phyloP scores from a whole-genome alignment of 2,797 vertebrate genomes.

The Gallirallus australis region DNA sequence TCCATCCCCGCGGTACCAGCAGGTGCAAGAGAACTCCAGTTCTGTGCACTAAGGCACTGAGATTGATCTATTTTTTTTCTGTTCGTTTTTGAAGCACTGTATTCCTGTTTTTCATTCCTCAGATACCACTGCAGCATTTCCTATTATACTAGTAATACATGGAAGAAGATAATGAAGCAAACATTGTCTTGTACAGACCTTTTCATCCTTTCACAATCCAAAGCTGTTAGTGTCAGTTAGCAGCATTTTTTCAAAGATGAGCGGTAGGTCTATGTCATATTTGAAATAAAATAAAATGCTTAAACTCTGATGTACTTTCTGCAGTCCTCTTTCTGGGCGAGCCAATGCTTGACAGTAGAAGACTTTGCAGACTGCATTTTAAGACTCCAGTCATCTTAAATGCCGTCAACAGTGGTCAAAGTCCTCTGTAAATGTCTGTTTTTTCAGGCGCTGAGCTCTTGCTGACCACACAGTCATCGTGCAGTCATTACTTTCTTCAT shows the following conservation, averaged over 20 bases:
- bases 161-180: slow-evolving; percentile 66
- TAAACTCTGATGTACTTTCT: slow-evolving; percentile 27
- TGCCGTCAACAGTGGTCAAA: slow-evolving; percentile 28
- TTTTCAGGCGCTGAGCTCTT: not conserved
- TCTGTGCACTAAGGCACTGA: not conserved
- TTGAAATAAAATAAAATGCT: slow-evolving; percentile 55
- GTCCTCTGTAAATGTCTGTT: slow-evolving; percentile 11
- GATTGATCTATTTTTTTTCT: not conserved
- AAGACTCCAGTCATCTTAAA: slow-evolving; percentile 50
- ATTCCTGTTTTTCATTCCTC: slow-evolving; percentile 1
- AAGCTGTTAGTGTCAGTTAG: slow-evolving; percentile 66
- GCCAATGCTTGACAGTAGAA: not conserved
- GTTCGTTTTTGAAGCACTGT: not conserved
- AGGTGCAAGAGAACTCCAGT: not conserved
- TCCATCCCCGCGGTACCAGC: not conserved
- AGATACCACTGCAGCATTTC: not conserved
- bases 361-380: slow-evolving; percentile 35
- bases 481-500: slow-evolving; percentile 43
- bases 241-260: slow-evolving; percentile 53
- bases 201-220: slow-evolving; percentile 62
- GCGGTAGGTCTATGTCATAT: slow-evolving; percentile 44
- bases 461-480: not conserved
- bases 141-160: slow-evolving; percentile 39
- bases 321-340: not conserved
- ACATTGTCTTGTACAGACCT: slow-evolving; percentile 57